Percentiles rank a stretch among this genome's conserved stretches.
Conservation (phyloP, 2,888 invertebrate species). For the Antheraea yamamai region DNA sequence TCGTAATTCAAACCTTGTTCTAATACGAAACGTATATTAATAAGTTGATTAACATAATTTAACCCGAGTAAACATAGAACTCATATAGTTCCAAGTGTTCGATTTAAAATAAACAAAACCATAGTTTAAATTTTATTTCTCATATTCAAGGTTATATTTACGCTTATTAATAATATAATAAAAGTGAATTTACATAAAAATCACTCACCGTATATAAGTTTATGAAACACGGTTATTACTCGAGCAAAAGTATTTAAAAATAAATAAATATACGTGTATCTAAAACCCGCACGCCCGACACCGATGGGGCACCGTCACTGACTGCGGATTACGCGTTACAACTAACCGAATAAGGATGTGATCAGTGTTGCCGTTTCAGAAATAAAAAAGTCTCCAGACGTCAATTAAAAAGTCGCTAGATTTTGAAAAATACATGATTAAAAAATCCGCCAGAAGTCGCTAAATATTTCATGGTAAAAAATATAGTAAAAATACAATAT, state of each 20-base stretch:
- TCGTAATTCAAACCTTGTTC: not conserved
- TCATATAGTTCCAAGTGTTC: not conserved
- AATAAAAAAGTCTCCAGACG: too few relatives aligned
- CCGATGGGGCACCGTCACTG: not conserved
- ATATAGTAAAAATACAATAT: too few relatives aligned
- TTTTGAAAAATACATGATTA: too few relatives aligned
- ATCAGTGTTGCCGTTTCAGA: too few relatives aligned
- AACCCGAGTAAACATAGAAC: not conserved
- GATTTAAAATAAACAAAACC: not conserved
- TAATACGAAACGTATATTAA: not conserved
- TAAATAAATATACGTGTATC: not conserved
- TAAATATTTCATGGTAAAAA: too few relatives aligned
- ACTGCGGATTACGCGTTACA: not conserved
- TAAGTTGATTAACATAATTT: not conserved
- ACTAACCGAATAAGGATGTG: constrained; percentile 4
- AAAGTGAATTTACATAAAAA: not conserved
- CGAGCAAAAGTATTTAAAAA: not conserved
- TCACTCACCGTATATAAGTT: not conserved
- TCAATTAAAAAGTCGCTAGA: too few relatives aligned
- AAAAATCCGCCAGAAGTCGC: too few relatives aligned
- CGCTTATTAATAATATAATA: not conserved
- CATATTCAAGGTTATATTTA: too few relatives aligned
- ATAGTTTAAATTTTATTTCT: too few relatives aligned
- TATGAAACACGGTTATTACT: not conserved
- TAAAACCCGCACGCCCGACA: not conserved